Percentiles rank a stretch among this genome's conserved stretches.
phyloP scores from a whole-genome alignment of 2,113 vertebrate genomes.

The Gorsachius goisagi region DNA sequence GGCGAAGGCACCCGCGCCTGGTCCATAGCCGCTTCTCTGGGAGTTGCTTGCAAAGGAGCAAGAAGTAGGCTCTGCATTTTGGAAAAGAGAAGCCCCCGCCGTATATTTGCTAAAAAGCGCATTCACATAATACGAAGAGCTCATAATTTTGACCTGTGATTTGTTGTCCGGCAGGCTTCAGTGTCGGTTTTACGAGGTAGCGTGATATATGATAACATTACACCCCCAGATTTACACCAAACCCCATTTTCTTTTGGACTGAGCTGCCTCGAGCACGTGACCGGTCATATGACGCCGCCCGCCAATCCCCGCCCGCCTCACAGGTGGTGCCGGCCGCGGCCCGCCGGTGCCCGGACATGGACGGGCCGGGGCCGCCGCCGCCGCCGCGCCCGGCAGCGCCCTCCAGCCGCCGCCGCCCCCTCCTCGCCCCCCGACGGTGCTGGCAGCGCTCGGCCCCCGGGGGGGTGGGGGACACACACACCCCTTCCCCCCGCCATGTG shows the following conservation, averaged over 20 bases:
- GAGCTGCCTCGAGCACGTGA: conserved; percentile 87
- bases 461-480: no score
- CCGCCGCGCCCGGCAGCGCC: not conserved
- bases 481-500: no score
- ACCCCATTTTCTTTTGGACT: conserved; percentile 91
- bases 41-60: conserved; percentile 85
- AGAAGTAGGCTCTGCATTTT: conserved; percentile 85
- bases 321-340: conserved; percentile 77
- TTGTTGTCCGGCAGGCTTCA: conserved; percentile 94
- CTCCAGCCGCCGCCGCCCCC: not conserved
- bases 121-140: conserved; percentile 96
- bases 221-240: conserved; percentile 96
- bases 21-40: conserved; percentile 83
- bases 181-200: conserved; percentile 98
- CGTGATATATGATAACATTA: conserved; percentile 98
- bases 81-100: conserved; percentile 85
- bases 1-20: conserved; percentile 80
- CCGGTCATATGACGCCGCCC: conserved; percentile 78
- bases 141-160: conserved; percentile 96
- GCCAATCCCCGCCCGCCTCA: conserved; percentile 85
- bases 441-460: not conserved
- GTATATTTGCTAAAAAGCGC: conserved; percentile 95
- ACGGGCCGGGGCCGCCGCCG: not conserved
- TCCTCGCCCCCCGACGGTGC: not conserved
- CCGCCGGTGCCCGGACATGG: conserved; percentile 64